Conservation (phyloP, 2,797 vertebrate species). For the Silurus lanzhouensis region DNA sequence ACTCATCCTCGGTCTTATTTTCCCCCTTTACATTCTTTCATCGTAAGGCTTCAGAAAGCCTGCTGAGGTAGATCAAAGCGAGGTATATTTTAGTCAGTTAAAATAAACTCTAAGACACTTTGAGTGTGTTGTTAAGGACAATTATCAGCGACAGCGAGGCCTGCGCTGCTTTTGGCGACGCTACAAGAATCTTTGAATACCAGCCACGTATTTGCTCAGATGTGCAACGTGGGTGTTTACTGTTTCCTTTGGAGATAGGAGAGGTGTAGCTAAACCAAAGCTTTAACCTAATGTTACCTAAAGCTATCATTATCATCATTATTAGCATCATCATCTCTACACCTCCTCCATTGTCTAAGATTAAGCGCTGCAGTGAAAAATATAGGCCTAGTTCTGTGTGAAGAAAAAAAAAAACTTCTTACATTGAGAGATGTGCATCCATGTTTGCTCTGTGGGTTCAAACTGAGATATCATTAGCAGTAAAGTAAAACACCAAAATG, state of each 20-base stretch:
- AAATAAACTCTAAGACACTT: not conserved
- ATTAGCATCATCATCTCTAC: not conserved
- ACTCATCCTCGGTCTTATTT: not conserved
- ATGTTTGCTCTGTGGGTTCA: not conserved
- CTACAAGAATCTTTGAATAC: not conserved
- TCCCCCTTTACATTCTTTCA: not conserved
- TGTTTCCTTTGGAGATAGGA: constrained; percentile 6
- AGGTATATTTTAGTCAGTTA: not conserved
- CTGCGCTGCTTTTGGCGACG: not conserved
- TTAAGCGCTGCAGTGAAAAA: not conserved
- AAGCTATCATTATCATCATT: constrained; percentile 4
- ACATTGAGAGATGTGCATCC: not conserved
- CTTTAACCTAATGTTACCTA: constrained; percentile 11
- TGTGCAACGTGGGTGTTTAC: not conserved
- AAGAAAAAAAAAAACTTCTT: not conserved
- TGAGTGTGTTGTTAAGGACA: not conserved
- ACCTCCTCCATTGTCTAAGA: not conserved
- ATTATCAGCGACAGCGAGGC: not conserved
- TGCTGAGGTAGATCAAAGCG: not conserved
- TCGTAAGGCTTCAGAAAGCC: not conserved
- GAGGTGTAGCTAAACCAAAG: constrained; percentile 1
- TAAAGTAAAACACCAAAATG: not conserved
- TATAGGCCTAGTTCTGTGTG: not conserved
- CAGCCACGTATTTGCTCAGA: not conserved
- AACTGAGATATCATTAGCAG: not conserved